These are phyloP conservation scores for Heterohyrax brucei DNA, from an alignment of 2,797 vertebrate species.

Conservation along the genomic window DNA sequence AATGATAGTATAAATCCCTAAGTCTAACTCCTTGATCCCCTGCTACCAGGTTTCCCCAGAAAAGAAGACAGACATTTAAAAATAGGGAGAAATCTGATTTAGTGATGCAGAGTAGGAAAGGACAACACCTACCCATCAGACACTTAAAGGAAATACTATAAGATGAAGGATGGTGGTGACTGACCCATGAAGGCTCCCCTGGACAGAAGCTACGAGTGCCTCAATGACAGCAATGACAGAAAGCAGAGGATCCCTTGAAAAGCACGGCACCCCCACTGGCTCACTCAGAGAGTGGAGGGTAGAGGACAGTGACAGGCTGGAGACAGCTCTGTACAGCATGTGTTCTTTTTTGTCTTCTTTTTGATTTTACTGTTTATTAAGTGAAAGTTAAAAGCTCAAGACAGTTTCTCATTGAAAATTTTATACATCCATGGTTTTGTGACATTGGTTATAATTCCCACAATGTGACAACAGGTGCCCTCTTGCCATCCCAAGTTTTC, in stretches of 20 bases:
- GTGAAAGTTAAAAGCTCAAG: no score
- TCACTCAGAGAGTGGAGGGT: neutral
- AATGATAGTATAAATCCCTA: neutral
- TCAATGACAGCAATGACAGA: no score
- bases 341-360: no score
- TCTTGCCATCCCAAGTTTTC: neutral
- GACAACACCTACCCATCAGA: neutral
- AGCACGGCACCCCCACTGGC: neutral
- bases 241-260: neutral
- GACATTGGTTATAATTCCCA: no score
- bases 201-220: neutral
- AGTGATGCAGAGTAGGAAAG: neutral
- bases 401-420: no score
- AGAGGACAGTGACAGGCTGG: neutral
- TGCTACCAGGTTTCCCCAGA: neutral
- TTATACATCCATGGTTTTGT: no score
- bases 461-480: no score
- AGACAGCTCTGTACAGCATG: neutral
- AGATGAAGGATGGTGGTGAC: neutral
- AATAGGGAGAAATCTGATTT: neutral
- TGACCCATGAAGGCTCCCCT: neutral
- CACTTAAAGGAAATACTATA: neutral
- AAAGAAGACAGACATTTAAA: neutral
- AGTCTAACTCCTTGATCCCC: neutral
- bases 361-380: no score